Base-by-base conservation (phyloP, 2,888 invertebrate genomes). In the Amblyteles armatorius region DNA sequence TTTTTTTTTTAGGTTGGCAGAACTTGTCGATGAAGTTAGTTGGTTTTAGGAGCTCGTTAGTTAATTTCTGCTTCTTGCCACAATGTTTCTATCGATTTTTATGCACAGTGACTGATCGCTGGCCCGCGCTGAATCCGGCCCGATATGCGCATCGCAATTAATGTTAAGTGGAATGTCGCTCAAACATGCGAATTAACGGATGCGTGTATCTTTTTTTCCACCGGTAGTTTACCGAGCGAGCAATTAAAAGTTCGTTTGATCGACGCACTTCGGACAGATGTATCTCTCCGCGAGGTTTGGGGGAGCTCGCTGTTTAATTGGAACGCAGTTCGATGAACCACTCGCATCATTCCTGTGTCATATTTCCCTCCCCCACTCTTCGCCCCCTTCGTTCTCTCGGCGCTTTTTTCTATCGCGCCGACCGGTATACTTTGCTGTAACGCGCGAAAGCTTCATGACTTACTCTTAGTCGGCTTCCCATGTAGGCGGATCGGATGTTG, bases 311-410 rank as follows among this genome's bases (percentile, higher is more conserved):
- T 7, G 67, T 40, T 29, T 36, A 67, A 67, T 67, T 67, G 36
- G 40, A 40, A 33, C 67, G 67, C 67, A 19, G n/a, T 36, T 67
- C 40, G 67, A 67, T 67, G n/a, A 67, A 67, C 22, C 36, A 22
- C 11, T 67, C 33, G 19, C 33, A 67, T 67, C 19, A 67, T 67
- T 67, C 9, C 36, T 40, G 19, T 40, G n/a, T n/a, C 7, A 40
- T 36, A 40, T 40, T 40, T 19, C n/a, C 36, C 36, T 7, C 9
- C 36, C 16, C 19, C 22, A 22, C 36, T 36, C 36, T 4, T n/a
- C 11, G 19, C 19, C 1, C 11, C 11, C 40, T 67, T 19, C 36
- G 16, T 36, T 36, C 52, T 19, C 52, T 19, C 3, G 6, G 19
- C 7, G 52, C 22, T 6, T 52, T 52, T 52, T 29, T 29, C 3